Conservation (phyloP, 2,113 vertebrate species). For the Mungos mungo region DNA sequence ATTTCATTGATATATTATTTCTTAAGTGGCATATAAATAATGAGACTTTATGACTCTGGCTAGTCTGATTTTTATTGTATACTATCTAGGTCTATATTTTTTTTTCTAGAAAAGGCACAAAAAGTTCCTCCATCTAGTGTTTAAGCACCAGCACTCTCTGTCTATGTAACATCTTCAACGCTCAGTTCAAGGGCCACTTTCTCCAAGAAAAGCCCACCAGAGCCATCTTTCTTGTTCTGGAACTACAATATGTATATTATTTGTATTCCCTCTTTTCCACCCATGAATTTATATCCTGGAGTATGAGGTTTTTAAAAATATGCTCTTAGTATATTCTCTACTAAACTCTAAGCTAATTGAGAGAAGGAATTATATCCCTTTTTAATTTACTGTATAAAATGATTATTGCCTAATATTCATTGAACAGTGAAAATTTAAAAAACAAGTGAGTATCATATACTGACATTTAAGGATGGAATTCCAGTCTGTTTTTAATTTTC, state of each 20-base stretch:
- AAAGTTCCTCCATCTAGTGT: background rate
- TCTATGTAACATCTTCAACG: background rate
- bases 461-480: background rate
- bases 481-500: background rate
- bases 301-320: background rate
- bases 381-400: background rate
- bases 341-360: background rate
- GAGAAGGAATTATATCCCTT: background rate
- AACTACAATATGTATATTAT: background rate
- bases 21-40: conserved; percentile 27
- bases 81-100: background rate
- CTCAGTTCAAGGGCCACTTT: background rate
- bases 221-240: background rate
- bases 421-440: background rate
- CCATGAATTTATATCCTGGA: background rate
- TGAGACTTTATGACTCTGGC: background rate
- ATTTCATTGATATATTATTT: background rate
- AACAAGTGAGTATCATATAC: background rate
- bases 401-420: conserved; percentile 22
- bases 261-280: background rate
- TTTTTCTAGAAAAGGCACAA: conserved; percentile 10
- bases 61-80: background rate
- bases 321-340: background rate
- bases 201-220: background rate
- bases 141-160: background rate